Evolutionary conservation across 2,113 vertebrate genomes (phyloP).

Genomic region (Lanius collurio): DNA sequence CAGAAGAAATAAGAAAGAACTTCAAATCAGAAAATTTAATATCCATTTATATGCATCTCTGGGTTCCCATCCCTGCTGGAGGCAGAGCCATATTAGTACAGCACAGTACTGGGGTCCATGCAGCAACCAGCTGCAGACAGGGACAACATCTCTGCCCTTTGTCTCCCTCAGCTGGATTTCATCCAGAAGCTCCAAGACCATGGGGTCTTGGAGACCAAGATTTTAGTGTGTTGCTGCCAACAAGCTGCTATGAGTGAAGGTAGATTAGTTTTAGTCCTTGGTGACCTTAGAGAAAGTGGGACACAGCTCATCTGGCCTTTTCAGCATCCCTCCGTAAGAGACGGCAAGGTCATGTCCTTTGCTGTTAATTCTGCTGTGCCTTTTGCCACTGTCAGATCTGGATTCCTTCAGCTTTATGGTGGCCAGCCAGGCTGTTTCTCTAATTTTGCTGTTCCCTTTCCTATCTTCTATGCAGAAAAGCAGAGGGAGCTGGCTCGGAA

Average conservation of each 20-base stretch:
- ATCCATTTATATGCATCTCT: background rate
- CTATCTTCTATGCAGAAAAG: constrained; percentile 84
- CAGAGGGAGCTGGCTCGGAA: constrained; percentile 95
- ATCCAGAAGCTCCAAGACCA: background rate
- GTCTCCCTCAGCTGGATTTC: background rate
- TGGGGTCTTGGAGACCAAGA: background rate
- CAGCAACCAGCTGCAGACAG: background rate
- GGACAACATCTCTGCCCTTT: background rate
- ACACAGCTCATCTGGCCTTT: background rate
- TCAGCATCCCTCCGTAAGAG: background rate
- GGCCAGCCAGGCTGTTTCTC: background rate
- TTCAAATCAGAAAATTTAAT: background rate
- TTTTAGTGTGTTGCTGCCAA: background rate
- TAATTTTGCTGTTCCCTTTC: constrained; percentile 50
- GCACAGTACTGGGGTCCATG: background rate
- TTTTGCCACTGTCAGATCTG: background rate
- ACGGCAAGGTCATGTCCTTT: background rate
- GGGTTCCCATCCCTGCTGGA: background rate
- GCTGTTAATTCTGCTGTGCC: background rate
- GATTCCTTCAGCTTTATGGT: background rate
- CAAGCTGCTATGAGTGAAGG: background rate
- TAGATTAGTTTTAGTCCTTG: background rate
- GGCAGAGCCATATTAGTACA: background rate
- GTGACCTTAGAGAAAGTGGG: background rate
- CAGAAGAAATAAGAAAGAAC: background rate